These are phyloP conservation scores for Eupeodes luniger DNA, from an alignment of 2,888 invertebrate genomes.

Conservation along the genomic window DNA sequence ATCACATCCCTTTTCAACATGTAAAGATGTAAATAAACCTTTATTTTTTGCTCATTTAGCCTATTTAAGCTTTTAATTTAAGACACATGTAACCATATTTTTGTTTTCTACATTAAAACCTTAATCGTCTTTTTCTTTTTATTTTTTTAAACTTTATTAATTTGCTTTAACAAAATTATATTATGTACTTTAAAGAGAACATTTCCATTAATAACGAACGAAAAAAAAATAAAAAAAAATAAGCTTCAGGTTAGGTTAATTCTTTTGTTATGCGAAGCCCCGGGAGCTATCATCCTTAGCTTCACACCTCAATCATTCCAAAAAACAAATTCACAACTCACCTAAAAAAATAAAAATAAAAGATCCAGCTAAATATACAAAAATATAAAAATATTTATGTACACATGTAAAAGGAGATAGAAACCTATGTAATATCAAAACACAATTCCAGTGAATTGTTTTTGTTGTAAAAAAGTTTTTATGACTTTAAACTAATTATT, in stretches of 20 bases:
- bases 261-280: slow-evolving; percentile 21
- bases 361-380: no score
- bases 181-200: slow-evolving; percentile 12
- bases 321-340: background rate
- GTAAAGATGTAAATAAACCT: background rate
- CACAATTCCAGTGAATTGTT: slow-evolving; percentile 7
- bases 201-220: background rate
- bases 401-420: no score
- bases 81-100: background rate
- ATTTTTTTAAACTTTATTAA: background rate
- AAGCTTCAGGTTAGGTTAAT: slow-evolving; percentile 16
- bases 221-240: background rate
- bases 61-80: background rate
- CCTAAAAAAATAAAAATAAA: slow-evolving; percentile 5
- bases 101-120: background rate
- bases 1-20: background rate
- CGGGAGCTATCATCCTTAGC: background rate
- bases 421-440: background rate
- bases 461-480: slow-evolving; percentile 36
- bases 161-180: slow-evolving; percentile 3
- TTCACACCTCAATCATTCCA: slow-evolving; percentile 25
- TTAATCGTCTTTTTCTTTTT: background rate
- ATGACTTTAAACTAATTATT: slow-evolving; percentile 38
- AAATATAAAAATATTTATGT: no score
- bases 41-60: background rate